phyloP scores from a whole-genome alignment of 2,797 vertebrate species.

The Protonibea diacanthus region DNA sequence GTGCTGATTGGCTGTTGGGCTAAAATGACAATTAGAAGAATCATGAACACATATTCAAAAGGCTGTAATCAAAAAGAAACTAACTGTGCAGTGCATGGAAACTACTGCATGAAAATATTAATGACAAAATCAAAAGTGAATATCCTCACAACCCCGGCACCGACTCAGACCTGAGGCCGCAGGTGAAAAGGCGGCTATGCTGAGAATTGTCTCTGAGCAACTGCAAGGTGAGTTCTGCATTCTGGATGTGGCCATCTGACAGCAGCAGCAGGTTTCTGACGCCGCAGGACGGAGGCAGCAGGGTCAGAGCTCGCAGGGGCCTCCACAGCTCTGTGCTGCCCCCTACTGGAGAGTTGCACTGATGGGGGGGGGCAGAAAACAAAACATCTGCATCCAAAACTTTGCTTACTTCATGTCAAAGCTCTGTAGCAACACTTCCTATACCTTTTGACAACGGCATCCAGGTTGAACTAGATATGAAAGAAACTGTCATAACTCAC shows the following conservation, averaged over 20 bases:
- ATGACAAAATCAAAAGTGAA: background rate
- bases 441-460: background rate
- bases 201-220: slow-evolving; percentile 80
- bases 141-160: background rate
- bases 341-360: slow-evolving; percentile 74
- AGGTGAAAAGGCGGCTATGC: slow-evolving; percentile 90
- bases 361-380: background rate
- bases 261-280: slow-evolving; percentile 88
- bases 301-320: slow-evolving; percentile 83
- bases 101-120: background rate
- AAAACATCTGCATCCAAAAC: background rate
- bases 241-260: slow-evolving; percentile 92
- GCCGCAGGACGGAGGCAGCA: slow-evolving; percentile 85
- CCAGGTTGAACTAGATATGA: background rate
- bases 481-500: slow-evolving; percentile 71
- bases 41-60: background rate
- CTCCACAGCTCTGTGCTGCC: slow-evolving; percentile 93
- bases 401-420: background rate
- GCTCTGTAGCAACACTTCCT: background rate
- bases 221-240: slow-evolving; percentile 83
- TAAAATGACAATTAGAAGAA: slow-evolving; percentile 70
- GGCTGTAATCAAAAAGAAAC: background rate
- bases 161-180: slow-evolving; percentile 86
- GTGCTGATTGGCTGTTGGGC: slow-evolving; percentile 89
- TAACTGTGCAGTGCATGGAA: background rate